Conservation (phyloP, 2,888 invertebrate genomes). For the Pinctada fucata region DNA sequence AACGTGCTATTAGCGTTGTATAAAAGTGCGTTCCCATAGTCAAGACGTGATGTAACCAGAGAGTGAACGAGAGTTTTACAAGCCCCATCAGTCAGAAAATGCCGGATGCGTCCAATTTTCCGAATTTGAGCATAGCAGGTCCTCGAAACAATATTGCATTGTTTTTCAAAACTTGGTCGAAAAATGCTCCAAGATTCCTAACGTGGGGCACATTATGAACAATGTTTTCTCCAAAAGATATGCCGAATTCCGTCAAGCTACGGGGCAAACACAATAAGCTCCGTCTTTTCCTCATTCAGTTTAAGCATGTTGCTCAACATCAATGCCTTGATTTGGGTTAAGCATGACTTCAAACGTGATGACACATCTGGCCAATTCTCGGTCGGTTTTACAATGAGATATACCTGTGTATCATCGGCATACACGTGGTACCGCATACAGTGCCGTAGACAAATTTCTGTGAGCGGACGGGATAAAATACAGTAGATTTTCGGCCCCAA, state of each 20-base stretch:
- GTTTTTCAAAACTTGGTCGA: neutral
- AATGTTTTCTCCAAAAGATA: neutral
- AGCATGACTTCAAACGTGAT: neutral
- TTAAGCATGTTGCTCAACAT: neutral
- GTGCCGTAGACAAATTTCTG: neutral
- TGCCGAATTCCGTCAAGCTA: neutral
- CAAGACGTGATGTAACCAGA: too few species aligned
- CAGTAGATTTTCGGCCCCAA: constrained; percentile 8
- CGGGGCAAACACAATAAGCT: neutral
- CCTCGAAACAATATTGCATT: constrained; percentile 10
- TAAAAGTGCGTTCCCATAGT: too few species aligned
- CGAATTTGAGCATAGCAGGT: neutral
- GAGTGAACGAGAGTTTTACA: too few species aligned
- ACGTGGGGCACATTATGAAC: neutral
- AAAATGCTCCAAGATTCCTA: constrained; percentile 1
- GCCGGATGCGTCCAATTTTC: too few species aligned
- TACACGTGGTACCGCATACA: neutral
- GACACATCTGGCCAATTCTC: too few species aligned
- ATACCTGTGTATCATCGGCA: neutral
- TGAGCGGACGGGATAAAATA: constrained; percentile 2
- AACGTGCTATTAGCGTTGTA: too few species aligned
- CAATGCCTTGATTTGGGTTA: constrained; percentile 7
- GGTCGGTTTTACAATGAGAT: too few species aligned
- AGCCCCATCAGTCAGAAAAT: too few species aligned
- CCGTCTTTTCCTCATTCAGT: neutral